These are phyloP conservation scores for Heliconius eleuchia DNA, from an alignment of 1,140 invertebrate species.

Conservation along the genomic window DNA sequence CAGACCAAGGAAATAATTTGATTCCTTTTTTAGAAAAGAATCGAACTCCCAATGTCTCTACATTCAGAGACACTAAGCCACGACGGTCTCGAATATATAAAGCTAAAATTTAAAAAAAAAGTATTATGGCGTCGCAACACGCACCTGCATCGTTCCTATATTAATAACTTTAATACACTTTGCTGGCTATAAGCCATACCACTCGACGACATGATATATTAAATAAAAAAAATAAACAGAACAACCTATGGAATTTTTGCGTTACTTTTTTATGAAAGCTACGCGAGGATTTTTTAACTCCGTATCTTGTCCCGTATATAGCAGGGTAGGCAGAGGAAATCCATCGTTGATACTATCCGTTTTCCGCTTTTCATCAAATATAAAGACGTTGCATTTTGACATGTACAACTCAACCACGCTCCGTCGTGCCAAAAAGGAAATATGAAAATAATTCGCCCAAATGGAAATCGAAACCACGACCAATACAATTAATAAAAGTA, in stretches of 20 bases:
- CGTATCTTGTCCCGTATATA: too few species aligned
- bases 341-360: background rate
- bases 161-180: conserved; percentile 13
- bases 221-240: background rate
- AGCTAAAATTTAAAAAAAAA: background rate
- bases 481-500: too few species aligned
- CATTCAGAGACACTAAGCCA: background rate
- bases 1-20: too few species aligned
- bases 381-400: too few species aligned
- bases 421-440: too few species aligned
- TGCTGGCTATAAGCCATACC: background rate
- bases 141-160: background rate
- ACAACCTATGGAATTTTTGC: background rate
- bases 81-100: background rate
- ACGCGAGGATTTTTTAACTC: too few species aligned
- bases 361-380: too few species aligned
- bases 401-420: too few species aligned
- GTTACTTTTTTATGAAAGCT: background rate
- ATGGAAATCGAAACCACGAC: background rate
- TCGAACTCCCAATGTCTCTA: too few species aligned
- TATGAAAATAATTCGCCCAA: too few species aligned
- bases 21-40: too few species aligned
- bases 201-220: background rate
- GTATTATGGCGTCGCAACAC: background rate
- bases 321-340: too few species aligned